These are phyloP conservation scores for Amphiprion ocellaris DNA, from an alignment of 2,113 vertebrate genomes.

Conservation along the genomic window DNA sequence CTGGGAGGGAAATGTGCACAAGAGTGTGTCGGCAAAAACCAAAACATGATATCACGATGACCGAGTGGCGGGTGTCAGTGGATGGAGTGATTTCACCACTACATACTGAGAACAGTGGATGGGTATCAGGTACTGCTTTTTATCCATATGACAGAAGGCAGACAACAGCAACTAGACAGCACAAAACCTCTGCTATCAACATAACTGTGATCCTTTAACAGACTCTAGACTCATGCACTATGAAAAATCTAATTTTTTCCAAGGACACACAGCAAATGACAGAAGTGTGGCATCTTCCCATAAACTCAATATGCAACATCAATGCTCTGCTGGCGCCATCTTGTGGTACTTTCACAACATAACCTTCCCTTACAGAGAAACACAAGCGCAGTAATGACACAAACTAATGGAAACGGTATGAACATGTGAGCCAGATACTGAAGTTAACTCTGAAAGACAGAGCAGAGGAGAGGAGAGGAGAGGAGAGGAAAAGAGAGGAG, in stretches of 20 bases:
- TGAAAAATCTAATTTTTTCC: background rate
- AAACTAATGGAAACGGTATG: conserved; percentile 8
- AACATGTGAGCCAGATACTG: conserved; percentile 1
- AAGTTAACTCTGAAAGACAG: background rate
- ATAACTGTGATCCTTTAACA: background rate
- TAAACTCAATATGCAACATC: background rate
- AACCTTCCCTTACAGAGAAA: background rate
- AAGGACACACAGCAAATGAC: background rate
- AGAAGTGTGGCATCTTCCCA: background rate
- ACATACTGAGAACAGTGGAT: conserved; percentile 19
- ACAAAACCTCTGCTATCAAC: conserved; percentile 10
- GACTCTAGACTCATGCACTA: too few species aligned
- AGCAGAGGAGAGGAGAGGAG: conserved; percentile 1
- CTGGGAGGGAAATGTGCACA: conserved; percentile 57
- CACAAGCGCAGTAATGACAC: conserved; percentile 5
- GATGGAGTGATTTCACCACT: conserved; percentile 64
- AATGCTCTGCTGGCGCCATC: conserved; percentile 51
- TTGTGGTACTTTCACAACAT: conserved; percentile 50
- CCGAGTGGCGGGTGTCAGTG: conserved; percentile 29
- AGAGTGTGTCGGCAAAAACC: conserved; percentile 50
- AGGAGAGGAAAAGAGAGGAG: background rate
- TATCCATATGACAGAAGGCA: background rate
- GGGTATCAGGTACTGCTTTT: conserved; percentile 2
- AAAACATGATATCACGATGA: conserved; percentile 64
- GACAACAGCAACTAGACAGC: background rate